Evolutionary conservation across 2,888 invertebrate species (phyloP), one percentile per base, ranked within the genome.

Genomic region (Lithophane leautieri): DNA sequence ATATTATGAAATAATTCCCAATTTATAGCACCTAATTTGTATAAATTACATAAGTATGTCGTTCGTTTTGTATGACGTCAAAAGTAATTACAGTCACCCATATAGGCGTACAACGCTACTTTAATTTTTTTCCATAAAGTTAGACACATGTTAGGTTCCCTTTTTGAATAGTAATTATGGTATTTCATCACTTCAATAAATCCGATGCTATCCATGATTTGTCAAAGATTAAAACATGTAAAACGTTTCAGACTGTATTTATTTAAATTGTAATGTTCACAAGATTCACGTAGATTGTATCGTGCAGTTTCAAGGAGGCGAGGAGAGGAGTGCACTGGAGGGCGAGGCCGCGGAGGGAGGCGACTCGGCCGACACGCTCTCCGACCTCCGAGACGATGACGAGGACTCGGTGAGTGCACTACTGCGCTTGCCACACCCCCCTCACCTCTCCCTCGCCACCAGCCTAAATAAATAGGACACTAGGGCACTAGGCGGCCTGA

Each of bases 361-460:
- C 72, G 95, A 94, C 86, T 88, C 90, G 68, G 91, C 91, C 81
- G 96, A 96, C 89, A 89, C 95, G 85, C 94, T 96, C 87, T 96
- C 96, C 90, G 96, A 97, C 90, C 95, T 96, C 85, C 95, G 96
- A 92, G 97, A 97, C 83, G 96, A 97, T 87, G 96, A 96, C 82
- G 97, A 97, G 92, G 98, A 98, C 92, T 98, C 98, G 65, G 98
- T 98, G 92, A 98, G 98, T 93, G 92, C 93, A 92, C 92, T 92
- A 89, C 86, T 89, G 86, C 86, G 83, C 82, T 85, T 69, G 70
- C 67, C 77, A 65, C 79, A 79, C 79, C 75, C 75, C 80, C 80
- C 75, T 79, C 76, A 78, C 86, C 83, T 70, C 79, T 82, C 75
- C 80, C 85, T 78, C 86, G 85, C 86, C 86, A 84, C 86, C 85